A percentile compares a stretch with the other conserved stretches of the same genome.
phyloP scores from a whole-genome alignment of 2,888 invertebrate species.

The Drosophila rellima region DNA sequence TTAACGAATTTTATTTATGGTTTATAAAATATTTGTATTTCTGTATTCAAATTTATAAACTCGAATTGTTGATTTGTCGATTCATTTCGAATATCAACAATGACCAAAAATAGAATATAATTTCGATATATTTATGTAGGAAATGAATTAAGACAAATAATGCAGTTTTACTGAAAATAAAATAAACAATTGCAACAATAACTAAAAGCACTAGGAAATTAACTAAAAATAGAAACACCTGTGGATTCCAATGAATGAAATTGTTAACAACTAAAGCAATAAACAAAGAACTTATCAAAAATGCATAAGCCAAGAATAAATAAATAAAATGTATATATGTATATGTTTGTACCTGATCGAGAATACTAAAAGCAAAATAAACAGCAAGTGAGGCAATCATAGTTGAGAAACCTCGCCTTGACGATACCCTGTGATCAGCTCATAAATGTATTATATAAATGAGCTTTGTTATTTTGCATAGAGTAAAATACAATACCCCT shows the following conservation, averaged over 20 bases:
- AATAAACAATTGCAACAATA: constrained; percentile 4
- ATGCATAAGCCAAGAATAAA: constrained; percentile 37
- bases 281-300: constrained; percentile 44
- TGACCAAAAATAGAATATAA: background rate
- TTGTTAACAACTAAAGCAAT: constrained; percentile 12
- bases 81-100: background rate
- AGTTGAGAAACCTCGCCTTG: background rate
- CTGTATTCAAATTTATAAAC: constrained; percentile 5
- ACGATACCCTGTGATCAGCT: background rate
- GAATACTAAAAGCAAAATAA: background rate
- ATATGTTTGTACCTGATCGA: background rate
- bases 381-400: background rate
- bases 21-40: constrained; percentile 9
- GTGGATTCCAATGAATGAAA: constrained; percentile 35
- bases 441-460: background rate
- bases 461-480: background rate
- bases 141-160: background rate
- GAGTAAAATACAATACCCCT: background rate
- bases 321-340: constrained; percentile 7
- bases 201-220: background rate
- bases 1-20: constrained; percentile 22
- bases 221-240: constrained; percentile 50
- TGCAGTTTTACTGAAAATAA: background rate
- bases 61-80: constrained; percentile 6
- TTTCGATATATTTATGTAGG: background rate